A percentile compares a stretch with the other conserved stretches of the same genome.
These are phyloP conservation scores for Saxidomus purpurata DNA, from an alignment of 1,140 invertebrate genomes.

Conservation along the genomic window DNA sequence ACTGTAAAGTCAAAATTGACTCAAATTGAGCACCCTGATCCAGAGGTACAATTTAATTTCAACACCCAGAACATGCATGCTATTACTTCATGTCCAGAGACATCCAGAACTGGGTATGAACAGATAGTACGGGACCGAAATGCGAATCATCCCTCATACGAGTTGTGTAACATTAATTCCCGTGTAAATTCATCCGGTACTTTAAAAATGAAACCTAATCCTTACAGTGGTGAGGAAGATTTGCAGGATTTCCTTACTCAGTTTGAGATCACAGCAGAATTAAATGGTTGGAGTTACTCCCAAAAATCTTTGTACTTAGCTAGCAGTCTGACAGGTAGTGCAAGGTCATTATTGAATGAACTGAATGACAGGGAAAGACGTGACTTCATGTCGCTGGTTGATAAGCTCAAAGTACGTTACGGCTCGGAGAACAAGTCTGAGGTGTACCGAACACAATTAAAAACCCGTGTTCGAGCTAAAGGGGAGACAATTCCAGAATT, in stretches of 20 bases:
- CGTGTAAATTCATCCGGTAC: neutral
- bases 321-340: neutral
- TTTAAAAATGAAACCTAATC: constrained; percentile 47
- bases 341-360: neutral
- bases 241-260: constrained; percentile 52
- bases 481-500: constrained; percentile 28
- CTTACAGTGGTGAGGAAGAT: constrained; percentile 48
- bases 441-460: constrained; percentile 39
- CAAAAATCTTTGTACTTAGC: constrained; percentile 12
- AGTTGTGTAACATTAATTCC: too few relatives aligned
- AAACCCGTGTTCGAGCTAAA: constrained; percentile 3
- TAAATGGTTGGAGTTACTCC: constrained; percentile 41
- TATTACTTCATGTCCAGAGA: too few relatives aligned
- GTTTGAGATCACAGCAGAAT: constrained; percentile 42
- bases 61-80: too few relatives aligned
- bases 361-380: neutral
- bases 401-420: constrained; percentile 29
- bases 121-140: too few relatives aligned
- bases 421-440: constrained; percentile 46
- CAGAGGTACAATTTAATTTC: constrained; percentile 5
- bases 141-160: too few relatives aligned
- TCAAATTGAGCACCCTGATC: neutral
- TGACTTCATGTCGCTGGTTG: constrained; percentile 24
- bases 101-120: too few relatives aligned
- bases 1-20: neutral